Percentiles rank a stretch among this genome's conserved stretches.
These are phyloP conservation scores for Anthoscopus minutus DNA, from an alignment of 2,113 vertebrate species.

Conservation along the genomic window DNA sequence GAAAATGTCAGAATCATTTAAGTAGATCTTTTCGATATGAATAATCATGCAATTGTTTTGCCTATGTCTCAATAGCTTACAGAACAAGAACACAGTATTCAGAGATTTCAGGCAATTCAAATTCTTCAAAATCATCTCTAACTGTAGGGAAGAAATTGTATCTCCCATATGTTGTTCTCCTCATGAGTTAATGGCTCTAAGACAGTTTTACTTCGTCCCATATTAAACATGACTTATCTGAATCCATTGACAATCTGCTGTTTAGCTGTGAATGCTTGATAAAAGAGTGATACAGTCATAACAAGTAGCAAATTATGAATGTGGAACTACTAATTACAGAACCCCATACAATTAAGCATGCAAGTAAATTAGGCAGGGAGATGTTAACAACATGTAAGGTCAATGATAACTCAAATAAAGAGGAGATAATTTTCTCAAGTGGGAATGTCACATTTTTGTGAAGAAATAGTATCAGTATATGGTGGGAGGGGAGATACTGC, in stretches of 20 bases:
- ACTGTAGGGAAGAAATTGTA: conserved; percentile 54
- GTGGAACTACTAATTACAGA: conserved; percentile 73
- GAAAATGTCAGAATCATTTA: conserved; percentile 35
- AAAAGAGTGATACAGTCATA: conserved; percentile 66
- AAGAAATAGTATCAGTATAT: conserved; percentile 3
- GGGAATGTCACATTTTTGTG: conserved; percentile 60
- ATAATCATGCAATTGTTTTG: conserved; percentile 41
- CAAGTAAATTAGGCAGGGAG: conserved; percentile 72
- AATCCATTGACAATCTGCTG: conserved; percentile 74
- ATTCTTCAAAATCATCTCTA: conserved; percentile 62
- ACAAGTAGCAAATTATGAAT: conserved; percentile 72
- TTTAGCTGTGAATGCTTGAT: conserved; percentile 69
- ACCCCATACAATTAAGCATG: conserved; percentile 73
- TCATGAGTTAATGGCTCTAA: conserved; percentile 64
- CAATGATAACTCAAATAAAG: conserved; percentile 75
- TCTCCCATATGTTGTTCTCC: conserved; percentile 65
- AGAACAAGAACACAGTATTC: conserved; percentile 45
- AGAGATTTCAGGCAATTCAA: conserved; percentile 46
- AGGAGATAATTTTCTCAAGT: conserved; percentile 65
- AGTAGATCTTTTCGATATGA: conserved; percentile 19
- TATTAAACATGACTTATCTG: conserved; percentile 67
- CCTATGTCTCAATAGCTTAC: conserved; percentile 21
- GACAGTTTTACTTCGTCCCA: conserved; percentile 58
- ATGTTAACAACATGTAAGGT: conserved; percentile 75
- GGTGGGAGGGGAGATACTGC: neutral